Base-by-base conservation (phyloP, 2,113 vertebrate genomes). In the Lagenorhynchus albirostris region DNA sequence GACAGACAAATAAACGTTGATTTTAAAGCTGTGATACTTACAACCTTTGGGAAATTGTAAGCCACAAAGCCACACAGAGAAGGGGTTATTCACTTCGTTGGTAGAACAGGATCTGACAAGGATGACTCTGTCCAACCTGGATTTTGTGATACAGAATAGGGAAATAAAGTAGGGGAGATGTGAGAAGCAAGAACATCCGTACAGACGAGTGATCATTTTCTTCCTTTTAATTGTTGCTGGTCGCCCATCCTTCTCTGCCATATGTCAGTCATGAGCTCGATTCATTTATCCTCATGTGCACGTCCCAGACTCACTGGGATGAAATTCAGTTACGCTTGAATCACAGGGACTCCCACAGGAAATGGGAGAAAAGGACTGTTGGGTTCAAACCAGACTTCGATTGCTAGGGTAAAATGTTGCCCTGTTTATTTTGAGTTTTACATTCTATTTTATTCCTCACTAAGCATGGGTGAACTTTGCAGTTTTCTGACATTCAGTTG, bases 51-150 rank as follows among this genome's bases (percentile, higher is more conserved):
- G 38, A 38, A 71, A 67, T 44, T 36, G 6, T 26, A 44, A 83
- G 23, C 12, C 33, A 41, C 6, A 68, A 58, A 41, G 21, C 36
- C 38, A 58, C 41, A 15, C 2, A 31, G 77, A 11, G 50, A 80
- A 82, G 63, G 29, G 33, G 13, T n/a, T 14, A 33, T 14, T 82
- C 65, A 14, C 26, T 47, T 3, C 5, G 0, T 44, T 26, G 8
- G 33, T 21, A 33, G 36, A 14, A 53, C 29, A 84, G 38, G 53
- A 21, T 47, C 2, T 18, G 74, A 38, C 36, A 20, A 38, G 17
- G 14, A 2, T 0, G 2, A 6, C 41, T 4, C 25, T 21, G 10
- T 41, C 3, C 12, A 21, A n/a, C 60, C 58, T 6, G 17, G 11
- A 33, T 36, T 95, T 33, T 47, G 21, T 0, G 0, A 13, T 33